Evolutionary conservation across 1,140 invertebrate species (phyloP), one percentile per base, ranked within the genome.

Genomic region (Euborellia annulipes): DNA sequence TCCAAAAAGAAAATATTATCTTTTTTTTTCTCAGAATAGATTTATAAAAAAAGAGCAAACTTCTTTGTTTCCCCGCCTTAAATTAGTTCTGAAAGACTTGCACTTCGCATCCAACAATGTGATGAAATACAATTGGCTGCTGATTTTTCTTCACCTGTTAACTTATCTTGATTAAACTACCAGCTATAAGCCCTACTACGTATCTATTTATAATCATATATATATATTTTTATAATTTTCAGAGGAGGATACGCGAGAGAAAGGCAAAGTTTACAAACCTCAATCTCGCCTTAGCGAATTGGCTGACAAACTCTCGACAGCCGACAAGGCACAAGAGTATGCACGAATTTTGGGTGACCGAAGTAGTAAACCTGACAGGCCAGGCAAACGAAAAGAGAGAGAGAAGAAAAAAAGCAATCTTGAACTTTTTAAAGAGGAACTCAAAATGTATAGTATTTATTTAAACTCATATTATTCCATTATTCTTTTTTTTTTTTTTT

Each of bases 351-450:
- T 85, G 3, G 69, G 62, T 40, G 60, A 73, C 0, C 73, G 62
- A 47, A 68, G 71, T 49, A 65, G 72, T 27, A 78, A 82, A 58
- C 60, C 72, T 14, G 84, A 85, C 45, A 68, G 67, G 52, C 70
- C 71, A 34, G 69, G 76, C 54, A 89, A 88, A 59, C 89, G 88
- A 62, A 77, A 77, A 56, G 76, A 82, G 58, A 72, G 79, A 30
- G 84, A 89, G 52, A 92, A 93, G 58, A 92, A 91, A 59, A 97
- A 96, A 59, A 96, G 87, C 54, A 98, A 98, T 67, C 68, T 99
- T 44, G 95, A 98, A 62, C 63, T 90, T 2, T 98, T 97, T 55
- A 97, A 97, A 64, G 92, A 97, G 61, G 90, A 94, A 63, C 59
- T 94, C 19, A 81, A 85, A 69, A 80, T 82, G 83, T 86, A 62